Evolutionary conservation across 2,797 vertebrate genomes (phyloP).

Genomic region (Pampus argenteus): DNA sequence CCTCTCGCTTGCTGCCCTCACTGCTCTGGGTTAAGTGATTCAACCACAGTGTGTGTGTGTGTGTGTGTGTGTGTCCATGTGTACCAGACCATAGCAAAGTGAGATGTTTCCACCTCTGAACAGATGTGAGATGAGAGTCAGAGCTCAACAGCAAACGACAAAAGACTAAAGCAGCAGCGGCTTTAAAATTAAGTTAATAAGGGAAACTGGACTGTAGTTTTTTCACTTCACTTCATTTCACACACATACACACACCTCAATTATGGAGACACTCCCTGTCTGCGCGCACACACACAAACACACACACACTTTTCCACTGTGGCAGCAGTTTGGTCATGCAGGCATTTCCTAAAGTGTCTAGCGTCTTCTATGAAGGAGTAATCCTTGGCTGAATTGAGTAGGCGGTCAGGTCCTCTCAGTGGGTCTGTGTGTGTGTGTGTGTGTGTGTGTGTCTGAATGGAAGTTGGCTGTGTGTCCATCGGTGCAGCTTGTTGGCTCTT

Average conservation of each 20-base stretch:
- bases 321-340: slow-evolving; percentile 70
- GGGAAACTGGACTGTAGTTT: slow-evolving; percentile 29
- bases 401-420: slow-evolving; percentile 1
- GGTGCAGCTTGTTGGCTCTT: not conserved
- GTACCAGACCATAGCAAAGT: slow-evolving; percentile 18
- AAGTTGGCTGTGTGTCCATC: not conserved
- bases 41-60: slow-evolving; percentile 41
- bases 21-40: slow-evolving; percentile 50
- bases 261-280: slow-evolving; percentile 9
- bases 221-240: slow-evolving; percentile 1
- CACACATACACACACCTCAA: slow-evolving; percentile 4
- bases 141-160: not conserved
- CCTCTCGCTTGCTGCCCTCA: slow-evolving; percentile 19
- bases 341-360: slow-evolving; percentile 73
- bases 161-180: slow-evolving; percentile 22
- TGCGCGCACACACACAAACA: slow-evolving; percentile 14
- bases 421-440: slow-evolving; percentile 12
- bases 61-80: slow-evolving; percentile 14
- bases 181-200: slow-evolving; percentile 40
- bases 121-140: slow-evolving; percentile 22
- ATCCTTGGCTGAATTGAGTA: slow-evolving; percentile 22
- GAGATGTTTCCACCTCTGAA: slow-evolving; percentile 43
- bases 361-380: slow-evolving; percentile 43
- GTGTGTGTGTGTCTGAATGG: slow-evolving; percentile 18
- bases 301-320: slow-evolving; percentile 68